These are phyloP conservation scores for Bergia puertoricense DNA, from an alignment of 92 coral and sea anemone genomes.

Conservation along the genomic window DNA sequence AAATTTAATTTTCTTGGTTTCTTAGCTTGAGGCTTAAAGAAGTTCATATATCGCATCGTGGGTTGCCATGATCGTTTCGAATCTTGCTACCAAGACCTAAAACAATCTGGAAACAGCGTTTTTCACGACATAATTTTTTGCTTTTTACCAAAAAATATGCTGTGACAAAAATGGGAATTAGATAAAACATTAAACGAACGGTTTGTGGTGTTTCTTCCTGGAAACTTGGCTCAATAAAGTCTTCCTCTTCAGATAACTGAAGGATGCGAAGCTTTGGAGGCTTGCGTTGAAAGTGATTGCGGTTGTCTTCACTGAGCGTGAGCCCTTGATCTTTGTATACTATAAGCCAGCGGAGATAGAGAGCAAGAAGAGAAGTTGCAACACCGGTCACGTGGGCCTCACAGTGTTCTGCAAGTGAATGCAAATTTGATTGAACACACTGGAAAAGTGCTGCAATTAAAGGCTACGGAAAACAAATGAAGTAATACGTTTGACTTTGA, in stretches of 20 bases:
- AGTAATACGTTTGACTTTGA: too few species aligned
- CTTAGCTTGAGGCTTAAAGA: too few species aligned
- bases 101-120: neutral
- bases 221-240: neutral
- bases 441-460: too few species aligned
- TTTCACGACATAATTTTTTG: neutral
- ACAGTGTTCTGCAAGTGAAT: slow-evolving; percentile 1
- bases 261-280: slow-evolving; percentile 22
- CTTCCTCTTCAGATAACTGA: neutral
- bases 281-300: neutral
- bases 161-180: neutral
- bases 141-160: neutral
- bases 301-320: neutral
- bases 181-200: neutral
- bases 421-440: neutral
- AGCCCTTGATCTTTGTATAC: neutral
- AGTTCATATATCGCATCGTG: neutral
- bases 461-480: too few species aligned
- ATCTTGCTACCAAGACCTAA: neutral
- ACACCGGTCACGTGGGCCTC: slow-evolving; percentile 45
- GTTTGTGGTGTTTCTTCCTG: neutral
- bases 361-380: slow-evolving; percentile 35
- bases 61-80: neutral
- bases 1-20: neutral
- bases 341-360: slow-evolving; percentile 34